A percentile compares a stretch with the other conserved stretches of the same genome.
Evolutionary conservation across 2,888 invertebrate genomes (phyloP).

Genomic region (Leptinotarsa juncta): DNA sequence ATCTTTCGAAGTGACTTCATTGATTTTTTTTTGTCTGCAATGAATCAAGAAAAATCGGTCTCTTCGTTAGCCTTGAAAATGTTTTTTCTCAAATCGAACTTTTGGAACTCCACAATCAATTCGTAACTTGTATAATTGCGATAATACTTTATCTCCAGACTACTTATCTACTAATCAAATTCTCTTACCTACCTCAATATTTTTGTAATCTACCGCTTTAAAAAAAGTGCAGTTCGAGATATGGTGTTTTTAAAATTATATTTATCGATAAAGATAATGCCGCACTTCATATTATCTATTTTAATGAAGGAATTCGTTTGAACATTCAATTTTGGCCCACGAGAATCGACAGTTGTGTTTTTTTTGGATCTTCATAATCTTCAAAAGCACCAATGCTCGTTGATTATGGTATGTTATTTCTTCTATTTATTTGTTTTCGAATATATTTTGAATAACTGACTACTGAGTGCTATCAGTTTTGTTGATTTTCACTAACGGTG

Average conservation of each 20-base stretch:
- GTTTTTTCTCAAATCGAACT: not conserved
- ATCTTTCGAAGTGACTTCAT: too few species aligned
- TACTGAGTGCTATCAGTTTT: too few species aligned
- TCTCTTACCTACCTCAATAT: conserved; percentile 50
- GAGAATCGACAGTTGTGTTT: conserved; percentile 15
- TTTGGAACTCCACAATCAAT: not conserved
- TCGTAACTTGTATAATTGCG: not conserved
- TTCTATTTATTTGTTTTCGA: not conserved
- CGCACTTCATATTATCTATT: conserved; percentile 27
- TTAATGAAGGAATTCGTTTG: conserved; percentile 13
- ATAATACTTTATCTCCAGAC: conserved; percentile 34
- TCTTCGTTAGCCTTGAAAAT: not conserved
- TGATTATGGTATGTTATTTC: conserved; percentile 21
- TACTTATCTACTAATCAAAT: conserved; percentile 25
- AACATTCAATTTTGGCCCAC: conserved; percentile 24
- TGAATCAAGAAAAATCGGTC: too few species aligned
- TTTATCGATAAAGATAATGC: conserved; percentile 27
- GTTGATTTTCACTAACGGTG: too few species aligned
- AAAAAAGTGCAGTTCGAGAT: conserved; percentile 41
- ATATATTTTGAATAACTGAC: not conserved
- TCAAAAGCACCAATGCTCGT: conserved; percentile 1
- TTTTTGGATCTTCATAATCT: not conserved
- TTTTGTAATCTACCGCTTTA: conserved; percentile 39
- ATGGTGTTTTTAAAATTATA: conserved; percentile 33
- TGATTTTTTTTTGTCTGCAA: too few species aligned